phyloP scores from a whole-genome alignment of 2,888 invertebrate genomes.

The Chrysolina oricalcia region DNA sequence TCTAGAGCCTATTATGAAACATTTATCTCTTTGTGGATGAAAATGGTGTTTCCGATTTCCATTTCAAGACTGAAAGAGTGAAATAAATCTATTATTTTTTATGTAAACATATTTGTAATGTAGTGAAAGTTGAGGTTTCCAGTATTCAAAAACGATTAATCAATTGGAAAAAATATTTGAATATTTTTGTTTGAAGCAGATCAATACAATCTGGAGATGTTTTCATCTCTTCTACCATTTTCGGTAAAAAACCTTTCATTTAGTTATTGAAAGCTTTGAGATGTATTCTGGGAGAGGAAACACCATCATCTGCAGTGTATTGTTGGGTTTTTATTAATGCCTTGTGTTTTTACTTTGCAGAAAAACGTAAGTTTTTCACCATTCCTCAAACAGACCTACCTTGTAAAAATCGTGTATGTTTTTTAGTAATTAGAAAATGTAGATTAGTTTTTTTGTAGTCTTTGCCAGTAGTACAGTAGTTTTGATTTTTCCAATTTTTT shows the following conservation, averaged over 20 bases:
- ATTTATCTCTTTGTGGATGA: background rate
- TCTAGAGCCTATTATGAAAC: background rate
- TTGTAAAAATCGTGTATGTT: slow-evolving; percentile 59
- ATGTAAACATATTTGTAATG: too few species aligned
- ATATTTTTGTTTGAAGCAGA: background rate
- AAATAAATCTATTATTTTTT: too few species aligned
- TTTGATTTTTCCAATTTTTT: slow-evolving; percentile 56
- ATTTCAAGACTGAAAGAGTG: too few species aligned
- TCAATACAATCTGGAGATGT: background rate
- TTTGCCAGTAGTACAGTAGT: slow-evolving; percentile 37
- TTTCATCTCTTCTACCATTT: background rate
- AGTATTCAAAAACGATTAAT: too few species aligned
- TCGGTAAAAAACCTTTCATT: background rate
- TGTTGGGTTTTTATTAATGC: slow-evolving; percentile 39
- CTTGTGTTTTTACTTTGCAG: slow-evolving; percentile 60
- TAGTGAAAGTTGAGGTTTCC: too few species aligned
- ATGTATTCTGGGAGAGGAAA: background rate
- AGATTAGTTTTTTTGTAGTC: slow-evolving; percentile 32
- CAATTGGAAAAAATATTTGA: background rate
- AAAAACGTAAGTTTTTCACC: slow-evolving; percentile 63
- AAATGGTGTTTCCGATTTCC: background rate
- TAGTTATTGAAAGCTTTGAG: background rate
- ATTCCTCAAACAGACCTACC: slow-evolving; percentile 52
- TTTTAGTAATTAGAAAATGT: slow-evolving; percentile 39
- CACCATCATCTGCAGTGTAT: slow-evolving; percentile 1